Base-by-base conservation (phyloP, 2,888 invertebrate genomes). In the Leptopilina syphax region DNA sequence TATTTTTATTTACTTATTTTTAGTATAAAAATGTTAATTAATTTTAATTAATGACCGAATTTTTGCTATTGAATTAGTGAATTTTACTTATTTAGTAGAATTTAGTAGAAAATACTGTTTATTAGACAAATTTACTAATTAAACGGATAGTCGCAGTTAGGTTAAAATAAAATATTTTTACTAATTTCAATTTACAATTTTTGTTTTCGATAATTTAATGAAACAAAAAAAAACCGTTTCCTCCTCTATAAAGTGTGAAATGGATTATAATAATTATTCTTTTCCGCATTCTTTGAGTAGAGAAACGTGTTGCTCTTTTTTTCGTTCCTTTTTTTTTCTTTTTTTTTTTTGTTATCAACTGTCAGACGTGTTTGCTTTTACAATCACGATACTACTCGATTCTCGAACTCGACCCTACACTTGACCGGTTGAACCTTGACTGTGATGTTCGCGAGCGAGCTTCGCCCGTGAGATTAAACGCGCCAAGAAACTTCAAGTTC, bases 351-450 rank as follows among this genome's bases (percentile, higher is more conserved):
- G 54, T 57, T 73, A 73, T 60, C 57, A 41, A 27, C 34, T 60
- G 73, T 60, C 57, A 73, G 57, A 73, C 73, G 57, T 73, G 73
- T 73, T 73, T 73, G 73, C 73, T 57, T 73, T 73, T 73, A 73
- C 73, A 73, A 73, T 73, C 57, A 60, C 57, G 41, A 54, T 73
- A 73, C 73, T 73, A 73, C 73, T 73, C 57, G 34, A 73, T 73
- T 73, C 73, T 73, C 34, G 54, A 70, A 70, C 50, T 70, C 70
- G 73, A 73, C 73, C 73, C 73, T 73, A 73, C 73, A 73, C 57
- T 73, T 73, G 73, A 73, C 73, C 73, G 41, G 34, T 57, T 73
- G 73, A 73, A 73, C 73, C 73, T 73, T 73, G 73, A 73, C 73
- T 73, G 54, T 73, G 57, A 60, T 73, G 73, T 41, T 73, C 73